Conservation (phyloP, 2,888 invertebrate species). For the Anorthoa munda region DNA sequence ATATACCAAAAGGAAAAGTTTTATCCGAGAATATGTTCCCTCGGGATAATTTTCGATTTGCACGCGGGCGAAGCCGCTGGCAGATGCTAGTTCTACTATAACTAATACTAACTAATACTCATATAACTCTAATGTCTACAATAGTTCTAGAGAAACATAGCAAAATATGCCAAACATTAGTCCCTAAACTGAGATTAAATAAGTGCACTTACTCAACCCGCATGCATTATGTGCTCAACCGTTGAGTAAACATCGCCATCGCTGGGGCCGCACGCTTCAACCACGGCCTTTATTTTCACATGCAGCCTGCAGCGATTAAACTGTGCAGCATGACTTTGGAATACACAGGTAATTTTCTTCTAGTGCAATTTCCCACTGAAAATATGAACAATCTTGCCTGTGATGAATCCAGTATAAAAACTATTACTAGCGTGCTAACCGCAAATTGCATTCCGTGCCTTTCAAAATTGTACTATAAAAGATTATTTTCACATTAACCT, state of each 20-base stretch:
- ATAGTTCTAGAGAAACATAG: too few species aligned
- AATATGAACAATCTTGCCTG: not conserved
- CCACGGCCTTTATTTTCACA: conserved; percentile 21
- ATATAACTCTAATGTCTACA: too few species aligned
- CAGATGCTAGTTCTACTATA: too few species aligned
- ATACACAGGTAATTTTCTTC: not conserved
- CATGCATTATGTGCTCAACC: conserved; percentile 36
- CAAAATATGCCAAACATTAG: conserved; percentile 8
- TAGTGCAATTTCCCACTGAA: not conserved
- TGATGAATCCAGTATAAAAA: not conserved
- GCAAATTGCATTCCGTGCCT: not conserved
- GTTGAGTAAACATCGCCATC: conserved; percentile 36
- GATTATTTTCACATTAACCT: too few species aligned
- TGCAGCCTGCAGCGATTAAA: conserved; percentile 22
- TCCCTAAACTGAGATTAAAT: conserved; percentile 10
- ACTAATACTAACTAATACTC: too few species aligned
- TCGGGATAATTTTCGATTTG: too few species aligned
- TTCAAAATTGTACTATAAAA: too few species aligned
- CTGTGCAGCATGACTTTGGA: conserved; percentile 11
- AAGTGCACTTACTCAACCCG: conserved; percentile 33
- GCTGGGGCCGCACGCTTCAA: conserved; percentile 5
- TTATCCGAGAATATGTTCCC: too few species aligned
- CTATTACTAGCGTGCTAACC: not conserved
- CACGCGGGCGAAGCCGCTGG: too few species aligned
- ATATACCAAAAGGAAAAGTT: too few species aligned